A percentile compares a stretch with the other conserved stretches of the same genome.
Evolutionary conservation across 2,113 vertebrate species (phyloP).

Genomic region (Dicerorhinus sumatrensis): DNA sequence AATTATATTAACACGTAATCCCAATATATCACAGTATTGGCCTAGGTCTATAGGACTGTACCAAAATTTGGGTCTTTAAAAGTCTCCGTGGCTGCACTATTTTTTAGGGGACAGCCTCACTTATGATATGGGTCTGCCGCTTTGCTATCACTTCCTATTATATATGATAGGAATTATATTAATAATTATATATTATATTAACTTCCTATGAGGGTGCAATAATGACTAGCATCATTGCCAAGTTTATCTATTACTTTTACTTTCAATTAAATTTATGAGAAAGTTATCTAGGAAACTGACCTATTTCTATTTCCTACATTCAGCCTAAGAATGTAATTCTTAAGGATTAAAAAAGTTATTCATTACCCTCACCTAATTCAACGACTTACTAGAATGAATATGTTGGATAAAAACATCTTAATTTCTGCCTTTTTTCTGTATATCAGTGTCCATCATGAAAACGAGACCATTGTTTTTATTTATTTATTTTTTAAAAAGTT

Average conservation of each 20-base stretch:
- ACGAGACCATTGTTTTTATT: neutral
- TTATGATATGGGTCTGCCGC: neutral
- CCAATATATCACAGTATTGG: neutral
- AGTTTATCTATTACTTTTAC: neutral
- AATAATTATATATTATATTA: neutral
- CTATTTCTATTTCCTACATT: neutral
- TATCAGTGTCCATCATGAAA: neutral
- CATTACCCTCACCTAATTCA: neutral
- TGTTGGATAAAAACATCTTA: neutral
- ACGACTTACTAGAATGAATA: neutral
- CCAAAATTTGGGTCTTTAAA: neutral
- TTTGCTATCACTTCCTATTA: neutral
- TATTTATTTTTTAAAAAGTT: too few species aligned
- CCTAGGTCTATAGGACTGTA: neutral
- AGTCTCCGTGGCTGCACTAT: neutral
- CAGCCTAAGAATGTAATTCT: conserved; percentile 16
- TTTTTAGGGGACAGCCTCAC: neutral
- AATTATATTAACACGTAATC: neutral
- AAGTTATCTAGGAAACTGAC: neutral
- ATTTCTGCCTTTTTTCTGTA: neutral
- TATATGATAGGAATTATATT: too few species aligned
- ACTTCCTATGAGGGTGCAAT: neutral
- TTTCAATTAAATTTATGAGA: conserved; percentile 25
- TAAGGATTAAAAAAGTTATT: neutral
- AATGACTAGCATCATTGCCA: neutral